Percentiles rank a stretch among this genome's conserved stretches.
phyloP scores from a whole-genome alignment of 2,797 vertebrate species.

The Betta splendens region DNA sequence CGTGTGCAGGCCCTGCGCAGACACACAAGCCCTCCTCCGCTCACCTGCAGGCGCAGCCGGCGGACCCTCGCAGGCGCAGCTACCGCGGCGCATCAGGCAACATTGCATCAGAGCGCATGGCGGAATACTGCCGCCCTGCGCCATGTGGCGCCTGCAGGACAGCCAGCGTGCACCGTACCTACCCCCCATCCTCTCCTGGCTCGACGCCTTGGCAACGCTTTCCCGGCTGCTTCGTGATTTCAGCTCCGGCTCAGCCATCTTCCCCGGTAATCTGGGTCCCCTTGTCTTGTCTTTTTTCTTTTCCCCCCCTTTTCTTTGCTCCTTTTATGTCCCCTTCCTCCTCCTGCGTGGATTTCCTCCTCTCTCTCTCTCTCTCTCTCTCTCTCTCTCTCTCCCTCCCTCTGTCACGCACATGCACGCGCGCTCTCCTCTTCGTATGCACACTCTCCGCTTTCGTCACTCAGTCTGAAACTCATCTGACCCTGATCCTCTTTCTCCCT shows the following conservation, averaged over 20 bases:
- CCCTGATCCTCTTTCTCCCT: constrained; percentile 57
- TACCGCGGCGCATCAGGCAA: constrained; percentile 35
- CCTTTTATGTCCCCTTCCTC: constrained; percentile 49
- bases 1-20: background rate
- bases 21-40: background rate
- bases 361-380: constrained; percentile 16
- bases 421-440: constrained; percentile 43
- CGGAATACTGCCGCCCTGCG: constrained; percentile 50
- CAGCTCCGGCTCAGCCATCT: constrained; percentile 82
- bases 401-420: constrained; percentile 40
- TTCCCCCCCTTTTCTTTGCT: constrained; percentile 35
- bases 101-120: constrained; percentile 66
- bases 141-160: constrained; percentile 58
- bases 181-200: constrained; percentile 79
- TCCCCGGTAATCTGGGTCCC: constrained; percentile 48
- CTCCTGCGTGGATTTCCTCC: constrained; percentile 43
- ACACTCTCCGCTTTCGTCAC: constrained; percentile 46
- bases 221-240: constrained; percentile 79
- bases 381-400: constrained; percentile 30
- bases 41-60: constrained; percentile 20
- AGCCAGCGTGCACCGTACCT: constrained; percentile 60
- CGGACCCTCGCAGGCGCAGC: constrained; percentile 2
- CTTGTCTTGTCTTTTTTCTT: constrained; percentile 49
- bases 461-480: constrained; percentile 60
- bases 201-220: constrained; percentile 71